Evolutionary conservation across 2,113 vertebrate genomes (phyloP), one percentile per base, ranked within the genome.

Genomic region (Neogale vison): DNA sequence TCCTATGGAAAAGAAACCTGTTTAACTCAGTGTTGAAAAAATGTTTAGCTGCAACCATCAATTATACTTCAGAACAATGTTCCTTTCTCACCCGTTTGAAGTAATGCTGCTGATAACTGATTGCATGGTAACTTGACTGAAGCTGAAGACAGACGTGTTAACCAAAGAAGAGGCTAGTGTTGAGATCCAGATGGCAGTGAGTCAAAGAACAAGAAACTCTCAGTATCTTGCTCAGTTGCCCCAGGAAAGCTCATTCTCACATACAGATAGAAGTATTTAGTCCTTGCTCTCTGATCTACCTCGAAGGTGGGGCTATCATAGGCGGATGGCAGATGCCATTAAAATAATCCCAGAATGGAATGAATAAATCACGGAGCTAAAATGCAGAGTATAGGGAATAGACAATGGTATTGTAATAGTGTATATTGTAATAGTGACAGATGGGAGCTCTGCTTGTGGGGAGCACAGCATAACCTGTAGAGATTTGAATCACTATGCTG

Each of bases 71-170:
- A 82, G 65, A 94, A 83, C 14, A 52, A 47, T 57, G 71, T 93
- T 97, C 47, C 92, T 89, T 97, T 97, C 65, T 95, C 90, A 59
- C 45, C 72, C 26, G 74, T 94, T 95, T 88, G 88, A 94, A 36
- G 88, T 67, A 71, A 82, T n/a, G 47, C 34, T 69, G 26, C n/a
- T 96, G 52, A n/a, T 93, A 71, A 65, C 47, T 88, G 76, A 91
- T 36, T 83, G 31, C 42, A 36, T 10, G 10, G 14, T 81, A 36
- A 96, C 50, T 57, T 95, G 77, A 55, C 89, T 79, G 36, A 87
- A 88, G 81, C 88, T 84, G 61, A 93, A 90, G 85, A 88, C 31
- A 90, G 45, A 96, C 2, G 50, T 93, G 89, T 90, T 96, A 96
- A 93, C 88, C 97, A 96, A 93, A 96, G 45, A 42, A 59, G 20